Conservation (phyloP, 2,888 invertebrate species). For the Baronia brevicornis region DNA sequence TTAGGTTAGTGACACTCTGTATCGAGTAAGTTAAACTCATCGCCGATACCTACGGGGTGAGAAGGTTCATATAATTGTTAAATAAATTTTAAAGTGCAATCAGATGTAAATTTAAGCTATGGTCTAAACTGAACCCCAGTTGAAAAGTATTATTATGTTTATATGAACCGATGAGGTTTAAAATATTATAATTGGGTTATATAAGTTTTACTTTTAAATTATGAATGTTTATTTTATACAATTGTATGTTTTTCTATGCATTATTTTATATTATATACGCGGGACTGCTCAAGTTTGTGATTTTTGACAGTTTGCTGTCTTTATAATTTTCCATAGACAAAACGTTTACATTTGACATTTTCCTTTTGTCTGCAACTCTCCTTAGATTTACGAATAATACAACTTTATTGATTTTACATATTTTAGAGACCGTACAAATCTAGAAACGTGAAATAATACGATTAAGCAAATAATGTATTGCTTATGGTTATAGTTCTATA, state of each 20-base stretch:
- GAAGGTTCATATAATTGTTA: constrained; percentile 60
- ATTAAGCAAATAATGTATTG: constrained; percentile 62
- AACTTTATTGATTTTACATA: constrained; percentile 35
- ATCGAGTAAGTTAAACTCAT: constrained; percentile 48
- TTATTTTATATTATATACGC: constrained; percentile 52
- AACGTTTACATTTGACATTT: constrained; percentile 20
- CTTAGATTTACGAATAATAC: constrained; percentile 14
- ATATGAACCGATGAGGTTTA: constrained; percentile 70
- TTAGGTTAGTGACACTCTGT: constrained; percentile 34
- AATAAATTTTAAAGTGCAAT: constrained; percentile 68
- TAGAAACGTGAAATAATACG: constrained; percentile 46
- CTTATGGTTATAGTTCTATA: constrained; percentile 71
- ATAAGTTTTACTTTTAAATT: constrained; percentile 69
- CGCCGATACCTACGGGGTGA: constrained; percentile 42
- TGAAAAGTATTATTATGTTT: constrained; percentile 76
- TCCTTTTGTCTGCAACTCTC: constrained; percentile 8
- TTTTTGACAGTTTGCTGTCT: constrained; percentile 28
- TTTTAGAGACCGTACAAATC: constrained; percentile 67
- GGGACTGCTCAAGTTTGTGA: constrained; percentile 57
- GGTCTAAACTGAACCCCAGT: constrained; percentile 61
- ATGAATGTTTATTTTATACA: constrained; percentile 68
- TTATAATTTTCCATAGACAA: constrained; percentile 26
- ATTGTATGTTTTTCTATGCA: constrained; percentile 62
- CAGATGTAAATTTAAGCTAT: constrained; percentile 67
- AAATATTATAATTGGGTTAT: constrained; percentile 73